Base-by-base conservation (phyloP, 2,113 vertebrate genomes). In the Suncus etruscus region DNA sequence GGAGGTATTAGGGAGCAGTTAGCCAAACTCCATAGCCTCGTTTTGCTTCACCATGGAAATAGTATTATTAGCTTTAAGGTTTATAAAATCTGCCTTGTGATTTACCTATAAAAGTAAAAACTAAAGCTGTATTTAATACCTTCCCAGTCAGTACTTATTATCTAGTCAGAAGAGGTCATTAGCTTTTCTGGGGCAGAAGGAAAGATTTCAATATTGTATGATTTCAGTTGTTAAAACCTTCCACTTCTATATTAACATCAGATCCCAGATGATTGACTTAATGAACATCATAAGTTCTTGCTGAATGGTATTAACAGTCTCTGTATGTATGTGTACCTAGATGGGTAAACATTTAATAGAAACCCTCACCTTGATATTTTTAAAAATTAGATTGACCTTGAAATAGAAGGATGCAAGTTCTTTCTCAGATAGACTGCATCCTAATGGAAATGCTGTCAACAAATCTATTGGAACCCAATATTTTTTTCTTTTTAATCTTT, bases 301-400 rank as follows among this genome's bases (percentile, higher is more conserved):
- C 5, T 70, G 45, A 80, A 85, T 76, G 22, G 90, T 72, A 8
- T 69, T 83, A 68, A 50, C 27, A 32, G 12, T 45, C 47, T 32
- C 18, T 39, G 2, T 68, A 50, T 31, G 11, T 47, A 2, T 68
- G 11, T 58, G n/a, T 91, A n/a, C 18, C 48, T 86, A 27, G 91
- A 25, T 18, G 45, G 50, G 18, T 86, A 87, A 70, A 86, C 45
- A 86, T 86, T 92, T 90, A 94, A 48, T 86, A 86, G 50, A 48
- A 93, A 5, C 6, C 31, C 58, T 54, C 73, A 65, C 70, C 32
- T n/a, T 89, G 11, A 61, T 31, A 27, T 83, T 93, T 77, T 92
- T 58, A 65, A 24, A 29, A 58, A 86, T 88, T 61, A 65, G 15
- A 14, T 70, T 54, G 63, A 90, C 83, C 88, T 80, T 94, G 77